phyloP scores from a whole-genome alignment of 2,888 invertebrate genomes.

The Panorpa germanica region DNA sequence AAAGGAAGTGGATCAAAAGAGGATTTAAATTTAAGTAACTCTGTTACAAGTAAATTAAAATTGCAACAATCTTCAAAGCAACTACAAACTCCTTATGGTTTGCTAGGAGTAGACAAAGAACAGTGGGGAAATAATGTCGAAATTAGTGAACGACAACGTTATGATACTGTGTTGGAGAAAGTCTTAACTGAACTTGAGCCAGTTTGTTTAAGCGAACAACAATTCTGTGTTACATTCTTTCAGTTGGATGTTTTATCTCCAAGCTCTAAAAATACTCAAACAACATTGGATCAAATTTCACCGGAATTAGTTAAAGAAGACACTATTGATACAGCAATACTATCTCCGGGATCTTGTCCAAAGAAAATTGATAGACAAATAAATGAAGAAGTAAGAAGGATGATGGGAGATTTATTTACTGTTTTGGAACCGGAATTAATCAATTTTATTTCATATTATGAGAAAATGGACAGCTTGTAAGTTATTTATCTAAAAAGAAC shows the following conservation, averaged over 20 bases:
- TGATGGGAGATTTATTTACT: constrained; percentile 82
- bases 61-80: constrained; percentile 17
- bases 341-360: constrained; percentile 15
- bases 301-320: constrained; percentile 20
- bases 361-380: constrained; percentile 49
- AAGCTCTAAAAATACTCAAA: constrained; percentile 33
- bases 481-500: constrained; percentile 20
- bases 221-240: constrained; percentile 86
- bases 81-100: constrained; percentile 21
- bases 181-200: constrained; percentile 79
- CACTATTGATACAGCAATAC: constrained; percentile 11
- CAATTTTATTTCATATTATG: constrained; percentile 69
- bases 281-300: constrained; percentile 29
- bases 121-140: constrained; percentile 42
- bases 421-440: constrained; percentile 72
- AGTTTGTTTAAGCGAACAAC: constrained; percentile 84
- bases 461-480: constrained; percentile 79
- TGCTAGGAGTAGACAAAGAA: constrained; percentile 41
- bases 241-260: constrained; percentile 50
- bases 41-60: constrained; percentile 21
- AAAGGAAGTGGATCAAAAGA: constrained; percentile 23
- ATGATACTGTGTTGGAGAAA: constrained; percentile 58
- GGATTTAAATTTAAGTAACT: constrained; percentile 21
- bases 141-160: constrained; percentile 32
- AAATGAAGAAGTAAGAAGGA: constrained; percentile 60